Base-by-base conservation (phyloP, 2,797 vertebrate genomes). In the Hydrolagus colliei region DNA sequence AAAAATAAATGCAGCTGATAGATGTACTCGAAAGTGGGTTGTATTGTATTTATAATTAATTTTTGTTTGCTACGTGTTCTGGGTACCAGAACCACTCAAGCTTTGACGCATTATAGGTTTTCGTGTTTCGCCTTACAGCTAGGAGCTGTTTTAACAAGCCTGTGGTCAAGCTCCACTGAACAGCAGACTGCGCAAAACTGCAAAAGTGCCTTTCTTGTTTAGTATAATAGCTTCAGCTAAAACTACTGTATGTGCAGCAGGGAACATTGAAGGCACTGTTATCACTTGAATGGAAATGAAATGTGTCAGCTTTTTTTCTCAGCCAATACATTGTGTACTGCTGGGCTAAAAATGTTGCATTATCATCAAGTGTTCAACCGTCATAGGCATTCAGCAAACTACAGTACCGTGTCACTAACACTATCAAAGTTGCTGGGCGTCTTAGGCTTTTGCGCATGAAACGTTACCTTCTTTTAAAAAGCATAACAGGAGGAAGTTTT, bases 1-100 rank as follows among this genome's bases (percentile, higher is more conserved):
- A 52, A 68, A 27, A 71, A 35, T 84, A 84, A 82, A 71, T 20
- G 20, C 41, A 61, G 41, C 75, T 77, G 75, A 77, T 61, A 52
- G 41, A 71, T 71, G 32, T 16, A 27, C 10, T 41, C 41, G 65
- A 84, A 84, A 32, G 65, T 84, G 79, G 65, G 32, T 32, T 71
- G 79, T 41, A 16, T 41, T 71, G 32, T 65, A 41, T 71, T 71
- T 68, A 41, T 84, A 71, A 27, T 27, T 27, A 27, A 27, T 27
- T 27, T 27, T 71, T n/a, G 9, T 71, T 79, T 84, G n/a, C 71
- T 52, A 41, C 41, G 65, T n/a, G 71, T 84, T 84, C 68, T 84
- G 20, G 13, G 65, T 9, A 59, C 10, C 52, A 61, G 52, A 77
- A 77, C 52, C 41, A 52, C 71, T 84, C 9, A 10, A 35, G 18